Percentiles rank a stretch among this genome's conserved stretches.
Evolutionary conservation across 2,888 invertebrate genomes (phyloP).

Genomic region (Melanophora roralis): DNA sequence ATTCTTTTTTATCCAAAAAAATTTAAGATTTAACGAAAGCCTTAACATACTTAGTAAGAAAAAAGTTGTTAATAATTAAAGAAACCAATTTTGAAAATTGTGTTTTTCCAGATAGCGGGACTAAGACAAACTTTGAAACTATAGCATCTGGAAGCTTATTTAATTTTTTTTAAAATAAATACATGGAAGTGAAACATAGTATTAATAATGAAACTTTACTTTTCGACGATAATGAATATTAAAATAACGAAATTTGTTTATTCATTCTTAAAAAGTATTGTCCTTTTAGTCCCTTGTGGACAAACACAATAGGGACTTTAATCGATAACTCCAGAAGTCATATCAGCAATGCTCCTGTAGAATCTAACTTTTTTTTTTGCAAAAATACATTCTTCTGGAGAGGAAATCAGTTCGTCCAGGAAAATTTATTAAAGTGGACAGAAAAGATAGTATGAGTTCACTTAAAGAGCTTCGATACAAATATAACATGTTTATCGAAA

Average conservation of each 20-base stretch:
- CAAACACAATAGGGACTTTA: slow-evolving; percentile 3
- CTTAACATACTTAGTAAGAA: too few relatives aligned
- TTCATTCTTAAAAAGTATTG: slow-evolving; percentile 3
- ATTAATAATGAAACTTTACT: too few relatives aligned
- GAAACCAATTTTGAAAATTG: too few relatives aligned
- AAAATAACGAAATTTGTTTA: not conserved
- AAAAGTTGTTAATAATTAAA: too few relatives aligned
- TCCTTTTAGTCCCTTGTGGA: slow-evolving; percentile 2
- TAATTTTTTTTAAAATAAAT: not conserved
- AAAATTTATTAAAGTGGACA: not conserved
- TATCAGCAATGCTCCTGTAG: not conserved
- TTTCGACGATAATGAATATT: too few relatives aligned
- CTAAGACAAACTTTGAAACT: too few relatives aligned
- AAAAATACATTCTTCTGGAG: not conserved
- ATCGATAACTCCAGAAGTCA: not conserved
- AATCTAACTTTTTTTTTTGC: not conserved
- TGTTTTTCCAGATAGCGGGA: too few relatives aligned
- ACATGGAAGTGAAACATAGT: not conserved
- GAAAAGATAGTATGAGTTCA: not conserved
- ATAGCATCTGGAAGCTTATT: not conserved
- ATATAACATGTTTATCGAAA: too few relatives aligned
- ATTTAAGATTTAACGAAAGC: too few relatives aligned
- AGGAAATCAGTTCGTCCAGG: not conserved
- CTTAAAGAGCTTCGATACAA: too few relatives aligned
- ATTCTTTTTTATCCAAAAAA: too few relatives aligned